Conservation (phyloP, 92 coral and sea anemone genomes). For the Zoanthus solanderi region DNA sequence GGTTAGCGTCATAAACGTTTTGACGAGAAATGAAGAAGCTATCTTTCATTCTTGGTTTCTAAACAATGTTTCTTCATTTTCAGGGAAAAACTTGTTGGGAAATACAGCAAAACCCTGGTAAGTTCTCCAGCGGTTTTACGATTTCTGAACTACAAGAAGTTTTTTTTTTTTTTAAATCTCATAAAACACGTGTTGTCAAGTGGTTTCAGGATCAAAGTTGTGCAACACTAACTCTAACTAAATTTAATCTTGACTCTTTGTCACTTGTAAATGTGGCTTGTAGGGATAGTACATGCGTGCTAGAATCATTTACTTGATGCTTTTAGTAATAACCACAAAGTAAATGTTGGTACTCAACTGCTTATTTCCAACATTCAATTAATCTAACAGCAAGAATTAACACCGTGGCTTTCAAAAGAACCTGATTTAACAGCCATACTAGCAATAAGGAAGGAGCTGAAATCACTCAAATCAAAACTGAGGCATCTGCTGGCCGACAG, state of each 20-base stretch:
- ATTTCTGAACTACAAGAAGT: background rate
- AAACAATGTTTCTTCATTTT: no score
- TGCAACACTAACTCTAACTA: no score
- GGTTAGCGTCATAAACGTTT: no score
- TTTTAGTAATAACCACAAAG: no score
- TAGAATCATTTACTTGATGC: no score
- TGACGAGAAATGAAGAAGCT: no score
- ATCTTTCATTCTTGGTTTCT: no score
- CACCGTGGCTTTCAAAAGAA: conserved; percentile 51
- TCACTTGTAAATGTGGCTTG: no score
- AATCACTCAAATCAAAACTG: conserved; percentile 81
- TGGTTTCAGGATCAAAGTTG: no score
- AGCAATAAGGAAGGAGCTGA: conserved; percentile 66
- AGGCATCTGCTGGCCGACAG: conserved; percentile 89
- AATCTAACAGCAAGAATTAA: conserved; percentile 55
- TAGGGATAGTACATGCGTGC: no score
- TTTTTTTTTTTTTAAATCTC: background rate
- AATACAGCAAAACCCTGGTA: conserved; percentile 52
- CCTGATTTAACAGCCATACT: conserved; percentile 76
- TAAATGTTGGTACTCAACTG: background rate
- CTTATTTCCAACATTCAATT: background rate
- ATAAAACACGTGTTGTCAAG: no score
- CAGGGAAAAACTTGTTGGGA: conserved; percentile 38
- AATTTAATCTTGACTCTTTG: no score
- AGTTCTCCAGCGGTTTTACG: background rate